phyloP scores from a whole-genome alignment of 2,888 invertebrate genomes.

The Aelia acuminata region DNA sequence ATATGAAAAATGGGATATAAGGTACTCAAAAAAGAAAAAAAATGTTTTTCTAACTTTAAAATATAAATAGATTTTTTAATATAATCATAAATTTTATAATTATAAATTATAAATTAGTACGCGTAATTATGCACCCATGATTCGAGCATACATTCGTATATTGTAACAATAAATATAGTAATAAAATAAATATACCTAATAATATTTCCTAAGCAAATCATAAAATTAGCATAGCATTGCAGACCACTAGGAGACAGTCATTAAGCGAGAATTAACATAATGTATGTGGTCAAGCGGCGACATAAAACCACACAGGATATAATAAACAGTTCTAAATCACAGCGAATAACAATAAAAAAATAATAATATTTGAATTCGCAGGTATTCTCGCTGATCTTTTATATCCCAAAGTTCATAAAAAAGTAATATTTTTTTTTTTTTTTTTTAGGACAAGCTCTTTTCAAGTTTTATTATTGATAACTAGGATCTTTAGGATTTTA shows the following conservation, averaged over 20 bases:
- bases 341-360: neutral
- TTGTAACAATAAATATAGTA: neutral
- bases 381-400: neutral
- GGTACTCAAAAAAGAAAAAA: no score
- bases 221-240: neutral
- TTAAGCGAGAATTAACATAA: neutral
- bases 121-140: no score
- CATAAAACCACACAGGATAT: neutral
- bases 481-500: no score
- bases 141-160: no score
- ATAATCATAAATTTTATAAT: no score
- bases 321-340: neutral
- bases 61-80: no score
- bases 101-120: no score
- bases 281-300: neutral
- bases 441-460: neutral
- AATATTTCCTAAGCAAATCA: neutral
- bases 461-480: neutral
- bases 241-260: neutral
- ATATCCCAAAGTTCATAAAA: neutral
- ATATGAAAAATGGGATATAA: no score
- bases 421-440: neutral
- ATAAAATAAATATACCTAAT: neutral
- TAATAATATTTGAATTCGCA: neutral
- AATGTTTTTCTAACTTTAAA: no score